phyloP scores from a whole-genome alignment of 2,113 vertebrate species.

The Centropus unirufus region DNA sequence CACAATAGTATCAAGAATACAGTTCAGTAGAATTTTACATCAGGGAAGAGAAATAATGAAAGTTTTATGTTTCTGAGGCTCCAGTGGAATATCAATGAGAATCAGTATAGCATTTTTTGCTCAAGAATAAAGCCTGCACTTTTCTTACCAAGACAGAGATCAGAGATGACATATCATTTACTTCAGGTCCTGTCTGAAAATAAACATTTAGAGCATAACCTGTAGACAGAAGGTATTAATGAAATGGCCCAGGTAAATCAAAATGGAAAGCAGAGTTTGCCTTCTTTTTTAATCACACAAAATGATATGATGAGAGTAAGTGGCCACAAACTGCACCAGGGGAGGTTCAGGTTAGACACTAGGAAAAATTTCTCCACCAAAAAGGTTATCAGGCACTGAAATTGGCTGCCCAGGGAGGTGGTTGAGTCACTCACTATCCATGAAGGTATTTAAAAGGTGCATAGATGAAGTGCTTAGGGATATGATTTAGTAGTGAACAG shows the following conservation, averaged over 20 bases:
- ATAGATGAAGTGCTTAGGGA: too few species aligned
- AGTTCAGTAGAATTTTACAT: neutral
- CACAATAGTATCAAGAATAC: neutral
- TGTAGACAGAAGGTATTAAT: neutral
- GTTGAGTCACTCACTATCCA: too few species aligned
- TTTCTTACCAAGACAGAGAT: slow-evolving; percentile 21
- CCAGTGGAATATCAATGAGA: neutral
- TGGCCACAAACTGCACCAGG: too few species aligned
- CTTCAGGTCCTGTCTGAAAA: neutral
- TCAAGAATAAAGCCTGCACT: neutral
- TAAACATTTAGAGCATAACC: neutral
- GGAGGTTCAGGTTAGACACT: too few species aligned
- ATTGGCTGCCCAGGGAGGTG: too few species aligned
- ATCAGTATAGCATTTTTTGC: neutral
- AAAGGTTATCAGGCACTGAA: too few species aligned
- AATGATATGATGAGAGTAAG: neutral
- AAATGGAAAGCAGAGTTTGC: neutral
- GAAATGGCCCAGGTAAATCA: neutral
- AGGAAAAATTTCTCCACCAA: too few species aligned
- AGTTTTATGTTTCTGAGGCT: slow-evolving; percentile 12
- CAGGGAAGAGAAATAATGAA: neutral
- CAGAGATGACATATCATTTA: neutral
- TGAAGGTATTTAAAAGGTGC: too few species aligned
- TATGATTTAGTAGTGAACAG: too few species aligned
- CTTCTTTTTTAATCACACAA: neutral